These are phyloP conservation scores for Andrena praecox DNA, from an alignment of 2,888 invertebrate species.

Conservation along the genomic window DNA sequence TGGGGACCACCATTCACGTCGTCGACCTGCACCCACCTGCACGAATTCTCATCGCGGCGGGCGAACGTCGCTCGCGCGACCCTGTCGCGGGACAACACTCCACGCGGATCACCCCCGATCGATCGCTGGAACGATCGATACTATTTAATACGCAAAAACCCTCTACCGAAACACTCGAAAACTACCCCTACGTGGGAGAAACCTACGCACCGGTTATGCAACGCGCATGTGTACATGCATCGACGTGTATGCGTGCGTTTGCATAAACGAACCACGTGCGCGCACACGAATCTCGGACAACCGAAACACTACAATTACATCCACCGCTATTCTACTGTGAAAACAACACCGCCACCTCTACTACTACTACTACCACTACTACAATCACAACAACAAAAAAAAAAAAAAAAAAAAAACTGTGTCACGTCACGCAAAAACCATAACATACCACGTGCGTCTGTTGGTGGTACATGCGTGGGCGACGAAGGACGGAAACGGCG, in stretches of 20 bases:
- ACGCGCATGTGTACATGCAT: conserved; percentile 23
- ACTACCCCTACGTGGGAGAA: conserved; percentile 21
- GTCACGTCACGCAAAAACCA: conserved; percentile 74
- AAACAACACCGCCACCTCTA: conserved; percentile 13
- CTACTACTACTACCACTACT: conserved; percentile 27
- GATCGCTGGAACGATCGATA: conserved; percentile 78
- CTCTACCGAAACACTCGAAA: conserved; percentile 50
- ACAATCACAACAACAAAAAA: conserved; percentile 49
- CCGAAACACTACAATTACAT: conserved; percentile 26
- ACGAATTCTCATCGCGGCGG: conserved; percentile 72
- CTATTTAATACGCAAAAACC: conserved; percentile 44
- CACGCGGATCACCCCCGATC: conserved; percentile 73
- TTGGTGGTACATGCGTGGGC: conserved; percentile 84
- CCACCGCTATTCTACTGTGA: conserved; percentile 17
- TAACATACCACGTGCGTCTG: conserved; percentile 82
- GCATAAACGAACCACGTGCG: conserved; percentile 12
- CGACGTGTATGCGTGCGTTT: too few species aligned
- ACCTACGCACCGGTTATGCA: conserved; percentile 3
- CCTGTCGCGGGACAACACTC: conserved; percentile 71
- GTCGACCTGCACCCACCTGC: conserved; percentile 79
- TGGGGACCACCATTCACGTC: conserved; percentile 80
- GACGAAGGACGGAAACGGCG: conserved; percentile 95
- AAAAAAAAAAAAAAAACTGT: conserved; percentile 65
- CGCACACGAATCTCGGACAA: conserved; percentile 19
- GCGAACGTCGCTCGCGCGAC: conserved; percentile 67